Conservation (phyloP, 1,140 invertebrate species). For the Anagrus nilaparvatae region DNA sequence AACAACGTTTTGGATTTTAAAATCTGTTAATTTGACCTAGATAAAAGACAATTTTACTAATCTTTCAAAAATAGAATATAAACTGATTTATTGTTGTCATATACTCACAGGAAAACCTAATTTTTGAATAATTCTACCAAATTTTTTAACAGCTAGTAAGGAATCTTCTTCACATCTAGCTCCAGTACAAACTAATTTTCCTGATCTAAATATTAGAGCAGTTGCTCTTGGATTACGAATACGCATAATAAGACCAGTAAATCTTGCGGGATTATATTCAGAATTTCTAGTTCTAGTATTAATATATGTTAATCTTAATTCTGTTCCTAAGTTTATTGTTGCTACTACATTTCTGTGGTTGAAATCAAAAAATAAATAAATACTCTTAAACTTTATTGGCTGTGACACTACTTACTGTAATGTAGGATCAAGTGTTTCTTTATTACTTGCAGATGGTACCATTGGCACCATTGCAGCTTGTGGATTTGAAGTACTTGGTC, state of each 20-base stretch:
- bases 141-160: conserved; percentile 88
- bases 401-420: conserved; percentile 28
- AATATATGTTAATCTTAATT: conserved; percentile 81
- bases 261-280: conserved; percentile 96
- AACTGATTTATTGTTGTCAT: not conserved
- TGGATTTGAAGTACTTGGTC: conserved; percentile 29
- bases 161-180: conserved; percentile 93
- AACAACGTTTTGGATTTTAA: conserved; percentile 99
- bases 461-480: conserved; percentile 29
- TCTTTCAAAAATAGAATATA: conserved; percentile 8
- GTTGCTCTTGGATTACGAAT: conserved; percentile 94
- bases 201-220: conserved; percentile 94
- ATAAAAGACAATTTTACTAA: conserved; percentile 23
- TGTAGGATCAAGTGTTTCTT: conserved; percentile 31
- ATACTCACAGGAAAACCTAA: conserved; percentile 80
- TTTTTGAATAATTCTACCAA: conserved; percentile 97
- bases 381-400: not conserved
- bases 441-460: conserved; percentile 24
- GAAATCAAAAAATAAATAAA: not conserved
- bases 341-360: conserved; percentile 80
- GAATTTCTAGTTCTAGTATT: conserved; percentile 95
- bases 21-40: conserved; percentile 89
- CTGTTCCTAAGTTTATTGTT: conserved; percentile 83
- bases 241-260: conserved; percentile 97
- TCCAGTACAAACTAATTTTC: conserved; percentile 98